Evolutionary conservation across 1,140 invertebrate species (phyloP), one percentile per base, ranked within the genome.

Genomic region (Vollenhovia emeryi): DNA sequence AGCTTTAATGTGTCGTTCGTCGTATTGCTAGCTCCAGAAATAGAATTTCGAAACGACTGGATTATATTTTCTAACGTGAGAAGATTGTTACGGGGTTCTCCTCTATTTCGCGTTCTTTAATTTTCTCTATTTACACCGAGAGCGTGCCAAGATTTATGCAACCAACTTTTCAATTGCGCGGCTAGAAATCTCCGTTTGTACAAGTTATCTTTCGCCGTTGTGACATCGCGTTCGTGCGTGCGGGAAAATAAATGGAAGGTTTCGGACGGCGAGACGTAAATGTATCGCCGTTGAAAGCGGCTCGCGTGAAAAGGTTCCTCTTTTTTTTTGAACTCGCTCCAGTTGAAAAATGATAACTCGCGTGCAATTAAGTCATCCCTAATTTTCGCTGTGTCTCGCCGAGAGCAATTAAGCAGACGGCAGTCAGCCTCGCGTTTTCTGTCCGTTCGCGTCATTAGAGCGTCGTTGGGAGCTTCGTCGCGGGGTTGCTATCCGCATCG

Each of bases 281-380:
- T 9, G 59, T 40, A 21, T 18, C 21, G 52, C 2, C 5, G 36
- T 21, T 40, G 40, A 78, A 64, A 50, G 27, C 30, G 13, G 59
- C n/a, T 64, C 43, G 43, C 75, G 60, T 66, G 60, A 52, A 64
- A 48, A 36, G 13, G 2, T 3, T 9, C 27, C 43, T 50, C 59
- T 48, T 64, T 60, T 79, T 66, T 66, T 43, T 36, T 43, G 52
- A 66, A 66, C 30, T 48, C 21, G 27, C 8, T 45, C 8, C 13
- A 50, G 75, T 48, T 78, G 43, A 64, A 64, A 78, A 78, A 66
- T 78, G 75, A 33, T 33, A 64, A 64, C 40, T 78, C 75, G 21
- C 33, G 43, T n/a, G 60, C 60, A 40, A 50, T 66, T 50, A 66
- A 79, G 43, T 64, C 11, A 13, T 48, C 6, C 36, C 57, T 60